A percentile compares a stretch with the other conserved stretches of the same genome.
Conservation (phyloP, 2,113 vertebrate species). For the Mirza zaza region DNA sequence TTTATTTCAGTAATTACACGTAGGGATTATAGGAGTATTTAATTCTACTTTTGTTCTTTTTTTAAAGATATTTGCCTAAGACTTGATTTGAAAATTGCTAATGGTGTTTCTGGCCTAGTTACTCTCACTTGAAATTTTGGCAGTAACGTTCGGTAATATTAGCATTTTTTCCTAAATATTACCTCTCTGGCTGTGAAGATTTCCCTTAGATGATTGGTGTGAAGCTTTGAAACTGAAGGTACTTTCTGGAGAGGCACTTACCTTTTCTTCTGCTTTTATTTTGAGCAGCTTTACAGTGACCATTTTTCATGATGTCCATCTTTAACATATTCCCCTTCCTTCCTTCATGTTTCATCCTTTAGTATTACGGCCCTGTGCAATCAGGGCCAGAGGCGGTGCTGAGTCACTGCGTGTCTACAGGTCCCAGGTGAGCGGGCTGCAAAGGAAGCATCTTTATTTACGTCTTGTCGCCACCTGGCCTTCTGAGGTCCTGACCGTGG, state of each 20-base stretch:
- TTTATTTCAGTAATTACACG: neutral
- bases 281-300: neutral
- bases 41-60: constrained; percentile 11
- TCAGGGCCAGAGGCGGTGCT: neutral
- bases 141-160: neutral
- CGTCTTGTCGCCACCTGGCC: neutral
- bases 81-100: constrained; percentile 16
- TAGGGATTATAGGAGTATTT: neutral
- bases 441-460: neutral
- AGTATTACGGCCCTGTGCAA: neutral
- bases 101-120: neutral
- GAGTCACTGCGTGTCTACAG: neutral
- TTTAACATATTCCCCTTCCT: neutral
- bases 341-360: neutral
- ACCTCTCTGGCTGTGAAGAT: neutral
- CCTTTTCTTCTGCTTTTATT: neutral
- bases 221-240: neutral
- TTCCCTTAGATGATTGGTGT: neutral
- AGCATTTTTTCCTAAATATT: neutral
- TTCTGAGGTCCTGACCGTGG: neutral
- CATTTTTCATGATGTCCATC: neutral
- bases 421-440: neutral
- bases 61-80: neutral
- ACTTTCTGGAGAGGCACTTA: constrained; percentile 16
- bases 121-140: neutral